Evolutionary conservation across 2,797 vertebrate genomes (phyloP), one percentile per base, ranked within the genome.

Genomic region (Danio kyathit): DNA sequence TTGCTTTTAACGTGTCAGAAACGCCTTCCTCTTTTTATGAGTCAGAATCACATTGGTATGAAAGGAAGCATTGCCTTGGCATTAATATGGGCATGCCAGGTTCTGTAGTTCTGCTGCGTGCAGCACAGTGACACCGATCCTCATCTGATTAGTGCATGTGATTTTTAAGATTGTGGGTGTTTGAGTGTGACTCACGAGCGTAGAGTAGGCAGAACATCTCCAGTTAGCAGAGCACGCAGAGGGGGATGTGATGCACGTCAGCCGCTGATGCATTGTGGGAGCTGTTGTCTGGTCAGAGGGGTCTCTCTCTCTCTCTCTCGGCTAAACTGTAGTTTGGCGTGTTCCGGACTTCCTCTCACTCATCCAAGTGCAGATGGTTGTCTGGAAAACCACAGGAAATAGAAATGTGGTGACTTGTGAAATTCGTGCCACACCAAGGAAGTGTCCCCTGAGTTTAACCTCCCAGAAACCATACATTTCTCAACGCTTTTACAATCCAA

Each of bases 231-330:
- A 86, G 71, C 87, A 87, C 48, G 75, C 61, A 57, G 89, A 89
- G 94, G 92, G 90, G 93, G 89, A 48, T 86, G 89, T 88, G 90
- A 90, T 92, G 90, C 84, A 38, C 71, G 67, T 82, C 65, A 52
- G 46, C 11, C 43, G 17, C 67, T 56, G 16, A 40, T 73, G 69
- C n/a, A 19, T 46, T 64, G 66, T 82, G 69, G 44, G 56, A 67
- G 69, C 17, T 63, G 54, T 40, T 9, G 10, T 71, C n/a, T 63
- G 74, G 56, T 64, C 65, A 56, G 17, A 38, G n/a, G 41, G 41
- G 71, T 40, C 57, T 19, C 41, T 73, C 57, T 82, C 44, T 82
- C 44, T 56, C 57, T 19, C 2, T 60, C 14, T 17, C 8, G 21
- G 57, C 57, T 16, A n/a, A 49, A 57, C 13, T 21, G 51, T 69